Evolutionary conservation across 30 jellyfish, hydroid and myxozoan genomes (phyloP).

Genomic region (Phacellophora camtschatica): DNA sequence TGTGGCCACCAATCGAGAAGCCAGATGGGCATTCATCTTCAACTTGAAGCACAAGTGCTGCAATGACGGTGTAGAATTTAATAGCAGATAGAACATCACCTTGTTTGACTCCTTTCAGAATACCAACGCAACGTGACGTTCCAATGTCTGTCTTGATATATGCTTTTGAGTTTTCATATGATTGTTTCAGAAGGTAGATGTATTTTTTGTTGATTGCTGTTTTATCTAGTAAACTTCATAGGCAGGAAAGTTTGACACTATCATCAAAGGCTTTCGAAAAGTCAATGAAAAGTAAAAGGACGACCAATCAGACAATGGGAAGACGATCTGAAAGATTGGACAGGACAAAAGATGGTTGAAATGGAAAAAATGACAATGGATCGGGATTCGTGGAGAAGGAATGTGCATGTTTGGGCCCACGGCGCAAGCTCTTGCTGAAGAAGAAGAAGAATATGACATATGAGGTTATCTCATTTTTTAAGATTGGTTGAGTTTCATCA

Average conservation of each 20-base stretch:
- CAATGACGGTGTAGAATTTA: background rate
- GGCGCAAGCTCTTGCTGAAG: slow-evolving; percentile 11
- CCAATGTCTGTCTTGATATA: too few relatives aligned
- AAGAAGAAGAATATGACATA: too few relatives aligned
- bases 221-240: too few relatives aligned
- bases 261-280: background rate
- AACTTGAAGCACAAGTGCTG: slow-evolving; percentile 9
- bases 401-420: background rate
- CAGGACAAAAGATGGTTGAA: too few relatives aligned
- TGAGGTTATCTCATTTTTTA: background rate
- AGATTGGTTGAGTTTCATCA: background rate
- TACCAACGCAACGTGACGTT: background rate
- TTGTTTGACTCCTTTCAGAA: slow-evolving; percentile 14
- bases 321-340: too few relatives aligned
- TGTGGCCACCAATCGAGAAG: background rate
- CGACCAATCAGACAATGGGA: too few relatives aligned
- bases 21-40: background rate
- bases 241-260: too few relatives aligned
- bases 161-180: too few relatives aligned
- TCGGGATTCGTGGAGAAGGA: slow-evolving; percentile 14
- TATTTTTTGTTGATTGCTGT: too few relatives aligned
- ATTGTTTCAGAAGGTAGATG: too few relatives aligned
- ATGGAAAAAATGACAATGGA: too few relatives aligned
- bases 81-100: background rate
- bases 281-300: slow-evolving; percentile 1